Percentiles rank a stretch among this genome's conserved stretches.
phyloP scores from a whole-genome alignment of 2,888 invertebrate species.

The Heliconius charithonia region DNA sequence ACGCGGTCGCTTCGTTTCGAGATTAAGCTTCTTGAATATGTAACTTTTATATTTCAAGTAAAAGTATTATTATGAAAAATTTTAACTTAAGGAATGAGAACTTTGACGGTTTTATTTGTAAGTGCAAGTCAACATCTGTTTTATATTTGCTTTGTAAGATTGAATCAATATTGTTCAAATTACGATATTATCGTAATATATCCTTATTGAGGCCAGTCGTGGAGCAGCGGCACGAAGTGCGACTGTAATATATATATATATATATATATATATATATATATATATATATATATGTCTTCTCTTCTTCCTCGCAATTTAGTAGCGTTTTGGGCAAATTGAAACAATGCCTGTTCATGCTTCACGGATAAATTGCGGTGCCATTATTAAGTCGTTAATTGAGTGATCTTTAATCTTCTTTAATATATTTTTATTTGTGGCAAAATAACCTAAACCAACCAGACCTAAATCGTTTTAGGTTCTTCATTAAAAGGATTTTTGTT shows the following conservation, averaged over 20 bases:
- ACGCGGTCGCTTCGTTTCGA: background rate
- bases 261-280: too few species aligned
- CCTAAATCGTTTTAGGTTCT: too few species aligned
- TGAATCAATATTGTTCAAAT: too few species aligned
- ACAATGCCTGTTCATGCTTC: conserved; percentile 4
- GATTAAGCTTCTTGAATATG: background rate
- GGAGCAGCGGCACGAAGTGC: too few species aligned
- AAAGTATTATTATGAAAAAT: background rate
- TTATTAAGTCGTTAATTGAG: background rate
- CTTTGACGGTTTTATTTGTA: background rate
- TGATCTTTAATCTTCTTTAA: too few species aligned
- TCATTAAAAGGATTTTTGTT: too few species aligned
- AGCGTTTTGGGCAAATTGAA: conserved; percentile 11
- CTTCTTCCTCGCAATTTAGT: background rate
- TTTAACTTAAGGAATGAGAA: background rate
- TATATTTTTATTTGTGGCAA: too few species aligned
- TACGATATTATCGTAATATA: too few species aligned
- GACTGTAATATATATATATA: too few species aligned
- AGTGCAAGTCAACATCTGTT: background rate
- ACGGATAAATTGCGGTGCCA: conserved; percentile 3
- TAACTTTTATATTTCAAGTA: conserved; percentile 5
- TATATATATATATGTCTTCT: too few species aligned
- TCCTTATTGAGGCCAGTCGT: too few species aligned
- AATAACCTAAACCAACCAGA: too few species aligned
- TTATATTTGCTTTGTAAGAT: background rate